phyloP scores from a whole-genome alignment of 2,113 vertebrate species.

The Muntiacus muntjak region DNA sequence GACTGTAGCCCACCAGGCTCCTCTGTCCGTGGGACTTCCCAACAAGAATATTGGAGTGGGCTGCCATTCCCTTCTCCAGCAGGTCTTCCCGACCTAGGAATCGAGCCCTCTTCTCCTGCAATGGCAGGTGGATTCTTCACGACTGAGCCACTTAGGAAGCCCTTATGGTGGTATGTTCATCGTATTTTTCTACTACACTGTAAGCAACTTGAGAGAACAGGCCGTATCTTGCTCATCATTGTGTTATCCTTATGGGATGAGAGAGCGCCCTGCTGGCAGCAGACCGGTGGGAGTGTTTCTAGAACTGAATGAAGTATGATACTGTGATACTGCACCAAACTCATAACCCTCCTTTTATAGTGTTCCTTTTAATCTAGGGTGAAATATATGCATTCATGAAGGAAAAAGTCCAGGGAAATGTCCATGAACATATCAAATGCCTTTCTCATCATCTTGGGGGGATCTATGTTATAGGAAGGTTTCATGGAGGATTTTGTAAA shows the following conservation, averaged over 20 bases:
- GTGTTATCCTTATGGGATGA: background rate
- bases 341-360: accelerated
- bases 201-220: background rate
- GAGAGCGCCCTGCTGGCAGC: background rate
- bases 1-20: background rate
- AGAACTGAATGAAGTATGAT: background rate
- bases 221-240: accelerated
- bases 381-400: background rate
- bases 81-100: background rate
- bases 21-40: background rate
- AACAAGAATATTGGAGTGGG: background rate
- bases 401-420: background rate
- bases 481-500: background rate
- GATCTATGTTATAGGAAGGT: background rate
- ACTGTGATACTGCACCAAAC: background rate
- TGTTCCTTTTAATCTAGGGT: background rate
- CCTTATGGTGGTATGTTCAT: background rate
- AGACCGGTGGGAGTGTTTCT: background rate
- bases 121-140: background rate
- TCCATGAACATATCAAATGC: background rate
- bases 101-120: background rate
- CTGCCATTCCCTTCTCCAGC: background rate
- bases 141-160: background rate
- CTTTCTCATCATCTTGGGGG: background rate
- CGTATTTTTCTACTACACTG: background rate